Evolutionary conservation across 2,113 vertebrate species (phyloP), one percentile per base, ranked within the genome.

Genomic region (Mesembrinibis cayennensis): DNA sequence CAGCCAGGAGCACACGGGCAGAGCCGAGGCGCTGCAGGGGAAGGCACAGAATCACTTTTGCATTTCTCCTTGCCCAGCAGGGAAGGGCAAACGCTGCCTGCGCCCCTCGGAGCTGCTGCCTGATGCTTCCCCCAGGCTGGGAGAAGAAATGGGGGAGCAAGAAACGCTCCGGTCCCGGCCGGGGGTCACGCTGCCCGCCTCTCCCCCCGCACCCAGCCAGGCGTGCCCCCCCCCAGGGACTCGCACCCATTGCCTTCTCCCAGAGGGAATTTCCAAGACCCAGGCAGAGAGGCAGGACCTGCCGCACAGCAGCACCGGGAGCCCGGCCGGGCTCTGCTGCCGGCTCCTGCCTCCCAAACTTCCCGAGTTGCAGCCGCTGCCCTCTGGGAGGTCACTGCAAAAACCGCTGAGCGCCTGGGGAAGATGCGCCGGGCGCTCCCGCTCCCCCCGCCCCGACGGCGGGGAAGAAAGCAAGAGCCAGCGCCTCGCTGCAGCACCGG

Each of bases 11-110:
- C n/a, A 5, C 11, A 8, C 22, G 4, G 56, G 40, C 70, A 34
- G 8, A 1, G 92, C 82, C 52, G 19, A 52, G 42, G 49, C 32
- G 9, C 85, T 63, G 94, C 89, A 71, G 90, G 67, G 63, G 50
- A 77, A 82, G 42, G 65, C 53, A 23, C 53, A 6, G 6, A 61
- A 69, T 19, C 67, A 44, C 50, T 61, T 77, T 13, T 1, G 87
- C 71, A 2, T 93, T 87, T 93, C 87, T 91, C 96, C 85, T 89
- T 89, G 88, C 85, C 72, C 84, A 42, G 78, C 80, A 19, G 63
- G 62, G 93, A 97, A 95, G 91, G 96, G 49, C 93, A 92, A 90
- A 82, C 44, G 44, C 87, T 20, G 77, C 67, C 88, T 10, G 81
- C 61, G 6, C 38, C 83, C 80, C 55, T 5, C n/a, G 26, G 58